Percentiles rank a stretch among this genome's conserved stretches.
Evolutionary conservation across 1,140 invertebrate species (phyloP).

Genomic region (Anastrepha ludens): DNA sequence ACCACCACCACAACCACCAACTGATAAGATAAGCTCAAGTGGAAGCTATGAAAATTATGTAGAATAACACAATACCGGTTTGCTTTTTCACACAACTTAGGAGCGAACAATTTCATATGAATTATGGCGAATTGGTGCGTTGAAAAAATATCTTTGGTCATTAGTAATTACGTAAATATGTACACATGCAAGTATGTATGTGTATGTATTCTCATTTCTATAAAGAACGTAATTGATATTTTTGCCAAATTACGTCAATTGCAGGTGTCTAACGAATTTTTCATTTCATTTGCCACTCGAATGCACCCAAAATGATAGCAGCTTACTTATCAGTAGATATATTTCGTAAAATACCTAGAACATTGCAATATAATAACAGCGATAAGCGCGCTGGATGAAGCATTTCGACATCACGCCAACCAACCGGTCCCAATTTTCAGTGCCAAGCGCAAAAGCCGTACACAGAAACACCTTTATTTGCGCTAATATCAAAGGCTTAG

Average conservation of each 20-base stretch:
- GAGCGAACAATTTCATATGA: background rate
- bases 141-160: background rate
- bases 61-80: no score
- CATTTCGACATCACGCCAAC: conserved; percentile 7
- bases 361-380: background rate
- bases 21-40: conserved; percentile 4
- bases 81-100: no score
- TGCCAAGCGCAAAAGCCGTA: background rate
- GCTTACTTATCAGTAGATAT: background rate
- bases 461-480: conserved; percentile 16
- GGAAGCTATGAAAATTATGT: background rate
- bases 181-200: background rate
- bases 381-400: background rate
- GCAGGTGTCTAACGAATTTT: background rate
- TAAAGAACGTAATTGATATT: background rate
- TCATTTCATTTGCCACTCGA: background rate
- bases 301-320: background rate
- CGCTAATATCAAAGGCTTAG: background rate
- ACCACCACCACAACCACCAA: no score
- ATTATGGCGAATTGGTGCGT: no score
- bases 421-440: background rate
- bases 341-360: background rate
- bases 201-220: background rate
- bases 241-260: conserved; percentile 9
- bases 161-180: background rate